Evolutionary conservation across 2,888 invertebrate species (phyloP).

Genomic region (Leptinotarsa haldemani): DNA sequence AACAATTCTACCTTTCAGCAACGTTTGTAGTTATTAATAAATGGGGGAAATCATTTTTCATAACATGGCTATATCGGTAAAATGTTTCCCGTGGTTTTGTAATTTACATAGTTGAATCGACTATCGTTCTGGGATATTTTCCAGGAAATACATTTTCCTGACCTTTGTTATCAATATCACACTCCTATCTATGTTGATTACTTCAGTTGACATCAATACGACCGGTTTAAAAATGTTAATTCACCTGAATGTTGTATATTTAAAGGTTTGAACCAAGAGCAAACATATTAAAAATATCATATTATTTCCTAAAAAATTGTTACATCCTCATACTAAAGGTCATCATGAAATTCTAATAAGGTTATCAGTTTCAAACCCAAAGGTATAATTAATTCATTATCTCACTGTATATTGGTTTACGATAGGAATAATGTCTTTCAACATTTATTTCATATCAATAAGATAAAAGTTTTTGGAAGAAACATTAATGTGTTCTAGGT

Average conservation of each 20-base stretch:
- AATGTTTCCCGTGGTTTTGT: neutral
- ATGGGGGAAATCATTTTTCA: too few species aligned
- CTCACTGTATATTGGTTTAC: slow-evolving; percentile 10
- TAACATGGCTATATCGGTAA: too few species aligned
- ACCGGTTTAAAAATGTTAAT: too few species aligned
- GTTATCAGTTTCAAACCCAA: neutral
- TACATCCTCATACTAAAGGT: slow-evolving; percentile 2
- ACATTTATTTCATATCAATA: neutral
- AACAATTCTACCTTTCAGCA: too few species aligned
- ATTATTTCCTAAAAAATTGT: too few species aligned
- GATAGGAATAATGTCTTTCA: slow-evolving; percentile 4
- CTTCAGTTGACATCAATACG: neutral
- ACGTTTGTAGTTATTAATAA: too few species aligned
- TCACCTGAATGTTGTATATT: too few species aligned
- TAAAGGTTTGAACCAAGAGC: too few species aligned
- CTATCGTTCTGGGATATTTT: neutral
- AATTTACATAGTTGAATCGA: neutral
- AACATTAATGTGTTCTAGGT: neutral
- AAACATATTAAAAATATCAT: too few species aligned
- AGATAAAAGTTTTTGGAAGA: slow-evolving; percentile 9
- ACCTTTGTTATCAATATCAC: neutral
- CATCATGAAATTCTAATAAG: neutral
- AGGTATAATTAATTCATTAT: slow-evolving; percentile 17
- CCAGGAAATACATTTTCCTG: neutral
- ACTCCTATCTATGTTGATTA: neutral